Percentiles rank a stretch among this genome's conserved stretches.
Conservation (phyloP, 1,140 invertebrate genomes). For the Brachystomella parvula region DNA sequence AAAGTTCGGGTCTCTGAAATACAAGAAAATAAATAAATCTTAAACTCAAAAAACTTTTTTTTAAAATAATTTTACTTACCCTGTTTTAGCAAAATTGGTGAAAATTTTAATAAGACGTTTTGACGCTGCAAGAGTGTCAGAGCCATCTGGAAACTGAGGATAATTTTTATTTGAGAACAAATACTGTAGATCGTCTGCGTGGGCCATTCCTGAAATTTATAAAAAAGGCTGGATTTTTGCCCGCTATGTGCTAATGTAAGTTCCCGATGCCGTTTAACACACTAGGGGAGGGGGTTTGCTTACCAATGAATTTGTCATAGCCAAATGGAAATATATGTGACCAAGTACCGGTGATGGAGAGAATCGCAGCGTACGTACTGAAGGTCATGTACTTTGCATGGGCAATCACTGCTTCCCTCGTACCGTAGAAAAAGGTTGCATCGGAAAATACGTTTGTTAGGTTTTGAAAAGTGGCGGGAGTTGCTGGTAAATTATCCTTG, state of each 20-base stretch:
- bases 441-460: background rate
- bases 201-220: background rate
- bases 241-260: too few species aligned
- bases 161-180: background rate
- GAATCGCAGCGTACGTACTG: slow-evolving; percentile 4
- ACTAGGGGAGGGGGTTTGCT: too few species aligned
- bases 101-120: background rate
- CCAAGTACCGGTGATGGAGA: background rate
- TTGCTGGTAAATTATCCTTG: background rate
- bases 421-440: background rate
- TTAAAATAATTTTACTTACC: background rate
- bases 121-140: background rate
- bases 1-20: background rate
- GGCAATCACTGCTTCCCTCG: background rate
- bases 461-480: background rate
- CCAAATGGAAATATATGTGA: background rate
- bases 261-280: too few species aligned
- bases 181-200: slow-evolving; percentile 6
- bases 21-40: background rate
- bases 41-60: background rate
- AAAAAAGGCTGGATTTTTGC: too few species aligned
- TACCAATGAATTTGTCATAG: background rate
- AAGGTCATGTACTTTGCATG: background rate
- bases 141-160: background rate
- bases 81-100: background rate